Evolutionary conservation across 2,113 vertebrate species (phyloP), one percentile per base, ranked within the genome.

Genomic region (Nycticebus coucang): DNA sequence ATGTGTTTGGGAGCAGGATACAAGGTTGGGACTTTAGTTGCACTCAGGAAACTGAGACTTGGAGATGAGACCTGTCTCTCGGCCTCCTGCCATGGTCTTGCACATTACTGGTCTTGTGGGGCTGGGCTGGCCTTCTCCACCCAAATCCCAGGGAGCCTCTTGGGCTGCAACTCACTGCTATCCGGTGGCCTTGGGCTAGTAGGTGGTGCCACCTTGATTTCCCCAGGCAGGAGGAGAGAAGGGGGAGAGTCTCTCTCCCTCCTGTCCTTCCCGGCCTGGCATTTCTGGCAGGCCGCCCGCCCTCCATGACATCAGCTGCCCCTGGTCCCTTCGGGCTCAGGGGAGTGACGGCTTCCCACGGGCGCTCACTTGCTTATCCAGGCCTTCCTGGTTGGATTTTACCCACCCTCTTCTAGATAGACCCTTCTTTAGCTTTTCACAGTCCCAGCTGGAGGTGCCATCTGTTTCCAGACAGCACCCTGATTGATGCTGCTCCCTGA

Each of bases 321-420:
- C 45, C 62, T 19, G 2, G 24, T 28, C 33, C 28, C 26, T 4
- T 3, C 21, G 17, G 26, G 35, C 10, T 18, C 13, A 2, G 18
- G 62, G 62, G 7, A 2, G 8, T 22, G 12, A 3, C 8, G 1
- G 1, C 14, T 17, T 15, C 33, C 77, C 55, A 19, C 0, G 0
- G 35, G 21, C 14, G n/a, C 62, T 72, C 19, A 19, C 18, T 22
- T 72, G 69, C 35, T 64, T 15, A 4, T 17, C 37, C 21, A 30
- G 24, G 59, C 18, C 4, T 57, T 10, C 10, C n/a, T 82, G 28
- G 55, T 2, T 22, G 60, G 59, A 45, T 18, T 14, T 8, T 0
- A 7, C 45, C 45, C 35, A 5, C 19, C 5, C 14, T n/a, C 57
- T 72, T 4, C 28, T 17, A 12, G 12, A 28, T 10, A 1, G 37